Base-by-base conservation (phyloP, 2,797 vertebrate genomes). In the Myotis planiceps region DNA sequence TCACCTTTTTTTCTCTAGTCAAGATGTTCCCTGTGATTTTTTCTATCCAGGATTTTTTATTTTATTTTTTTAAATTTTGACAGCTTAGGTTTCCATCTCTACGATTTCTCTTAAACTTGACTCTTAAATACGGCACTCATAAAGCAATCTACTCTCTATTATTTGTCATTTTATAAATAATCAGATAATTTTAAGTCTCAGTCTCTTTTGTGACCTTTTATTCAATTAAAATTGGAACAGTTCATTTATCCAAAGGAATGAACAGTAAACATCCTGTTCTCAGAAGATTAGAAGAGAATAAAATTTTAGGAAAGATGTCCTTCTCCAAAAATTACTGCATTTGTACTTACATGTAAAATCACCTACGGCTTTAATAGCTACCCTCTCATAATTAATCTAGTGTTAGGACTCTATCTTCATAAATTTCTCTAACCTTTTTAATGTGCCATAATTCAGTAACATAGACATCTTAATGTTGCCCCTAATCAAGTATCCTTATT, bases 141-240 rank as follows among this genome's bases (percentile, higher is more conserved):
- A 92, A 90, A 37, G 23, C 42, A 1, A 87, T 65, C 47, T 74
- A n/a, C 23, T 71, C 32, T 72, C 5, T 66, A 66, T 93, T 19
- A 78, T 51, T 32, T 87, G 12, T 27, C 27, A 90, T 94, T 94
- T 88, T 60, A 69, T 68, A 86, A 58, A 32, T 74, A 84, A 60
- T 39, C 15, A 93, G 39, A 63, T 66, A 72, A 72, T 72, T 81
- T 6, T 63, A 78, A 66, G 21, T 65, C 25, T 60, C 79, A 47
- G 16, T 47, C 19, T 9, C 19, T 68, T 87, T 78, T 37, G 58
- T 63, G 49, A 39, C 10, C 34, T 82, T 90, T 79, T 66, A 45
- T 60, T 88, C 49, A 75, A 49, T 49, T 75, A 55, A 75, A 92
- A 74, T 37, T 32, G 1, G 4, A 78, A 29, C 8, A 75, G 12